These are phyloP conservation scores for Poeciliopsis turrubarensis DNA, from an alignment of 2,113 vertebrate species.

Conservation along the genomic window DNA sequence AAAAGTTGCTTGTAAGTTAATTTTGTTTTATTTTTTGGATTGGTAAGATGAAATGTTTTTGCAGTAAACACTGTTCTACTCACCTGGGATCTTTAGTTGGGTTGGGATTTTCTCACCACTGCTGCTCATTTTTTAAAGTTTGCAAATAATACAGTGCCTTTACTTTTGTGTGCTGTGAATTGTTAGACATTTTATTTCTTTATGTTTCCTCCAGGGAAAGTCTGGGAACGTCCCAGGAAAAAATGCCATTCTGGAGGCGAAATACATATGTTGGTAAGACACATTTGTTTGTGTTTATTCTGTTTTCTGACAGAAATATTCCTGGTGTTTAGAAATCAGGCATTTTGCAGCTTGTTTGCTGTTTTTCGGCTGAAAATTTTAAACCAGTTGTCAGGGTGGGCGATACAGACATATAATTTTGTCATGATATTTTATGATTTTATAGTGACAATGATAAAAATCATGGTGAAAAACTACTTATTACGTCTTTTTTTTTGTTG, in stretches of 20 bases:
- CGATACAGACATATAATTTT: too few relatives aligned
- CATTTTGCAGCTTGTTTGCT: too few relatives aligned
- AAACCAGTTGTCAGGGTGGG: too few relatives aligned
- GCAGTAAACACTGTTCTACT: neutral
- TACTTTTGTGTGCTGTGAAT: constrained; percentile 1
- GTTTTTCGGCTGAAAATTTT: too few relatives aligned
- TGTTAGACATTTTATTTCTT: neutral
- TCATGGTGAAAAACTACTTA: too few relatives aligned
- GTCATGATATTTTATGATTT: too few relatives aligned
- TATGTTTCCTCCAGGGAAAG: constrained; percentile 51
- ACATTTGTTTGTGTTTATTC: neutral
- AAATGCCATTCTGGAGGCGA: constrained; percentile 73
- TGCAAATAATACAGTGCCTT: constrained; percentile 9
- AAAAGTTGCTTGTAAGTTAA: too few relatives aligned
- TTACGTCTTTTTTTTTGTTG: too few relatives aligned
- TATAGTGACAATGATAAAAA: too few relatives aligned
- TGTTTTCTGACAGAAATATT: neutral
- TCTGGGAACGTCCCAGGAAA: constrained; percentile 58
- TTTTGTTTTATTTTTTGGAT: too few relatives aligned
- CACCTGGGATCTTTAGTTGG: constrained; percentile 21
- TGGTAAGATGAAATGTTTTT: too few relatives aligned
- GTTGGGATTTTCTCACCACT: neutral
- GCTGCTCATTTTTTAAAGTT: constrained; percentile 14
- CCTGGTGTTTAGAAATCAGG: neutral
- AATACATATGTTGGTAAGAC: constrained; percentile 45